These are phyloP conservation scores for Wasmannia auropunctata DNA, from an alignment of 1,140 invertebrate genomes.

Conservation along the genomic window DNA sequence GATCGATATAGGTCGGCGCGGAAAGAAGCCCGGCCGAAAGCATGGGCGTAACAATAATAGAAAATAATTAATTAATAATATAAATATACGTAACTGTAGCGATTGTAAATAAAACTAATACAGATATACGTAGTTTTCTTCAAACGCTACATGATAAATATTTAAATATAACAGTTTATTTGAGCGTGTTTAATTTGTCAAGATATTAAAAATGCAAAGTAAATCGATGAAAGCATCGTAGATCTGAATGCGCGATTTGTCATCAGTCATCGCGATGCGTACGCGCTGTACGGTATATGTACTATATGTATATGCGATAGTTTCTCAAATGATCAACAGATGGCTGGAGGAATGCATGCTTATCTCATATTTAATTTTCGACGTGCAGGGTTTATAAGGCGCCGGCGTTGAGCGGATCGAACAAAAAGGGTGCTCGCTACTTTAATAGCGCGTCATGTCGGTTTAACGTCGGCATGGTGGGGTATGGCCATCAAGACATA, in stretches of 20 bases:
- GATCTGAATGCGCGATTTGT: not conserved
- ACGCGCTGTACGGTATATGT: not conserved
- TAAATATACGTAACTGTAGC: no score
- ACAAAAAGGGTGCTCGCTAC: slow-evolving; percentile 87
- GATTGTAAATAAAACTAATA: not conserved
- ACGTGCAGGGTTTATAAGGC: slow-evolving; percentile 15
- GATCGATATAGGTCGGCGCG: no score
- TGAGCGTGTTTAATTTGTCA: not conserved
- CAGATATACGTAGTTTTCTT: not conserved
- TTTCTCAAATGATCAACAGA: slow-evolving; percentile 27
- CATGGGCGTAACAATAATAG: no score
- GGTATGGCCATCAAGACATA: slow-evolving; percentile 89
- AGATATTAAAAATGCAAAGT: not conserved
- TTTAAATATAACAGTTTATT: not conserved
- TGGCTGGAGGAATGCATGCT: slow-evolving; percentile 46
- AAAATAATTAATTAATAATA: no score
- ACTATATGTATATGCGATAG: not conserved
- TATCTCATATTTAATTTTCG: slow-evolving; percentile 53
- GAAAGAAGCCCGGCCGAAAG: no score
- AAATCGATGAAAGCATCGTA: not conserved
- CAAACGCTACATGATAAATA: not conserved
- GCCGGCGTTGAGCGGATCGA: rapidly evolving
- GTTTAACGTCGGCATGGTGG: slow-evolving; percentile 77
- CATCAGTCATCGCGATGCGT: not conserved
- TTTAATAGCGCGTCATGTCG: slow-evolving; percentile 82